phyloP scores from a whole-genome alignment of 2,888 invertebrate genomes.

The Ennomos fuscantarius region DNA sequence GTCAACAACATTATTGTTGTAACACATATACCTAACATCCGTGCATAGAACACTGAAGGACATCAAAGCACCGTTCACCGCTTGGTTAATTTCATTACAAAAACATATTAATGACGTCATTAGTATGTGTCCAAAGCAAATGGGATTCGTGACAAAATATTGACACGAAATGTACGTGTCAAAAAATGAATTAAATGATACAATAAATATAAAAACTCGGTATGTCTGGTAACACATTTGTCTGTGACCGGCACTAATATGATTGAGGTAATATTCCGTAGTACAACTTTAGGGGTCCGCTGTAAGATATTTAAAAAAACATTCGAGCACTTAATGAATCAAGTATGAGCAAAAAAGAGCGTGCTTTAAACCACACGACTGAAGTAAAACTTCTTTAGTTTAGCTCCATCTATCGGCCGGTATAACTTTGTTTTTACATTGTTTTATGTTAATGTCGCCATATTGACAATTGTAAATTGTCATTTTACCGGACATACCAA shows the following conservation, averaged over 20 bases:
- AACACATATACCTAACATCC: slow-evolving; percentile 52
- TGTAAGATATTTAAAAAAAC: background rate
- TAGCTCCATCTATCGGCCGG: too few relatives aligned
- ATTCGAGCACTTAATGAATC: too few relatives aligned
- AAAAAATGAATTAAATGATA: slow-evolving; percentile 73
- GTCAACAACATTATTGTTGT: slow-evolving; percentile 57
- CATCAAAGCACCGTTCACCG: slow-evolving; percentile 68
- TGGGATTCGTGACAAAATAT: slow-evolving; percentile 83
- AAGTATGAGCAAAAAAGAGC: too few relatives aligned
- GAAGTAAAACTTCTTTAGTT: too few relatives aligned
- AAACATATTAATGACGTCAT: slow-evolving; percentile 76
- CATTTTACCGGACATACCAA: too few relatives aligned
- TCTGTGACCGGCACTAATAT: slow-evolving; percentile 77
- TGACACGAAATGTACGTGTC: slow-evolving; percentile 70
- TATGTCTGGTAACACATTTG: slow-evolving; percentile 72
- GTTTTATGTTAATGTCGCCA: too few relatives aligned
- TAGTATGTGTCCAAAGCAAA: slow-evolving; percentile 75
- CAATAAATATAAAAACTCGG: slow-evolving; percentile 63
- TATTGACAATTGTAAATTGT: too few relatives aligned
- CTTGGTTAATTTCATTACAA: slow-evolving; percentile 76
- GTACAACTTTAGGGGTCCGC: slow-evolving; percentile 58
- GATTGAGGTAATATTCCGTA: slow-evolving; percentile 62
- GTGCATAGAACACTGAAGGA: slow-evolving; percentile 57
- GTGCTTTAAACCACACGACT: too few relatives aligned
- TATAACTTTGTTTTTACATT: too few relatives aligned